These are phyloP conservation scores for Aldrovandia affinis DNA, from an alignment of 2,797 vertebrate species.

Conservation along the genomic window DNA sequence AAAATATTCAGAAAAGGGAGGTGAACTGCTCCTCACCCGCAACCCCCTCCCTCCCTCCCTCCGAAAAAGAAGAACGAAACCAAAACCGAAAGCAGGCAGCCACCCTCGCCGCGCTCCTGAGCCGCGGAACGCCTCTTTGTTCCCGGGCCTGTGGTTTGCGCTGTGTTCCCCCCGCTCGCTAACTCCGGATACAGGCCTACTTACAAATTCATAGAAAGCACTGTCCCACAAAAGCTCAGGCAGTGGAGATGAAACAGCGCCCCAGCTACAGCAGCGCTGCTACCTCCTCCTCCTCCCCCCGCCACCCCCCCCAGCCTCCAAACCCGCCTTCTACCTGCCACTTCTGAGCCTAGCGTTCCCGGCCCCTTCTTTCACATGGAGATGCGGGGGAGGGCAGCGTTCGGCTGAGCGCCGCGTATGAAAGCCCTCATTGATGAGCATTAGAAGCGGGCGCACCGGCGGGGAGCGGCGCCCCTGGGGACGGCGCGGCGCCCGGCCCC, in stretches of 20 bases:
- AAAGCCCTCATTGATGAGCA: not conserved
- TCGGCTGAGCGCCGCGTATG: not conserved
- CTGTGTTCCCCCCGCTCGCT: not conserved
- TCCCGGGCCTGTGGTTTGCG: not conserved
- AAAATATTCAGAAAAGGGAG: too few relatives aligned
- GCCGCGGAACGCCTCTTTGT: not conserved
- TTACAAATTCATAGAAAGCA: slow-evolving; percentile 18
- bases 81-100: not conserved
- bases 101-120: not conserved
- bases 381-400: not conserved
- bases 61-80: not conserved
- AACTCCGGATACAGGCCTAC: slow-evolving; percentile 2
- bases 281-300: not conserved
- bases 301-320: too few relatives aligned
- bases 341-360: not conserved
- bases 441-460: not conserved
- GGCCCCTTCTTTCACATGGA: not conserved
- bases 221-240: not conserved
- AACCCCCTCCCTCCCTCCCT: not conserved
- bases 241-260: not conserved
- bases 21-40: slow-evolving; percentile 10
- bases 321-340: not conserved
- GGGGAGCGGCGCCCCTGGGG: not conserved
- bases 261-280: not conserved
- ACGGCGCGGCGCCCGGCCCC: not conserved